Conservation (phyloP, 2,797 vertebrate genomes). For the Hippoglossus hippoglossus region DNA sequence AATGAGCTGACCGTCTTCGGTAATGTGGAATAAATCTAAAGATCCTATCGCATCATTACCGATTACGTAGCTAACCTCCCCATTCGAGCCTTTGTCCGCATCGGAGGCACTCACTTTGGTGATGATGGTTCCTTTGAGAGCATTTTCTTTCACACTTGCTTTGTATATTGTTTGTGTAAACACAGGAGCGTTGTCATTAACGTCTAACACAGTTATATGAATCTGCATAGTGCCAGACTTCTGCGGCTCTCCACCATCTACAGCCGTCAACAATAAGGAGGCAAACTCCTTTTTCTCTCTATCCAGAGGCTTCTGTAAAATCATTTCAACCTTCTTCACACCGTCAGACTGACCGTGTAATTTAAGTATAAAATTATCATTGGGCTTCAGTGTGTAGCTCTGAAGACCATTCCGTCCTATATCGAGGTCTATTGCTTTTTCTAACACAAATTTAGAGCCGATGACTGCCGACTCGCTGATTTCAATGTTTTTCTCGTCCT, state of each 20-base stretch:
- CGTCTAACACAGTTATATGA: conserved; percentile 72
- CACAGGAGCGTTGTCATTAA: conserved; percentile 79
- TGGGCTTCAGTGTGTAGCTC: conserved; percentile 71
- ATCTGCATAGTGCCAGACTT: conserved; percentile 73
- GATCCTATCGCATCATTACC: conserved; percentile 39
- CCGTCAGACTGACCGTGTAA: conserved; percentile 66
- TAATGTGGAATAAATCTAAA: conserved; percentile 59
- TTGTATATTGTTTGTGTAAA: conserved; percentile 72
- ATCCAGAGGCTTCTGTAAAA: conserved; percentile 75
- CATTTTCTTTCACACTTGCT: conserved; percentile 68
- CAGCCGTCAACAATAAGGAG: conserved; percentile 66
- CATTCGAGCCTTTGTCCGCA: conserved; percentile 71
- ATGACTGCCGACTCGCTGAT: conserved; percentile 75
- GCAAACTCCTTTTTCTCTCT: conserved; percentile 66
- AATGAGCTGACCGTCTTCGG: conserved; percentile 29
- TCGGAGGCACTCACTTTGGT: conserved; percentile 74
- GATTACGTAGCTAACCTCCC: conserved; percentile 69
- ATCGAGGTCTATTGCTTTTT: conserved; percentile 74
- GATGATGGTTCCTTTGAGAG: conserved; percentile 55
- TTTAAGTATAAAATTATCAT: conserved; percentile 73
- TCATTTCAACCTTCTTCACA: conserved; percentile 72
- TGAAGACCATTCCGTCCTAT: conserved; percentile 75
- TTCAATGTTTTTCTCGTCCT: conserved; percentile 60
- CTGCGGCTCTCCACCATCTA: conserved; percentile 76
- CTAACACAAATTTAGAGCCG: conserved; percentile 75